A percentile compares a stretch with the other conserved stretches of the same genome.
phyloP scores from a whole-genome alignment of 2,797 vertebrate genomes.

The Orestias chungarensis region DNA sequence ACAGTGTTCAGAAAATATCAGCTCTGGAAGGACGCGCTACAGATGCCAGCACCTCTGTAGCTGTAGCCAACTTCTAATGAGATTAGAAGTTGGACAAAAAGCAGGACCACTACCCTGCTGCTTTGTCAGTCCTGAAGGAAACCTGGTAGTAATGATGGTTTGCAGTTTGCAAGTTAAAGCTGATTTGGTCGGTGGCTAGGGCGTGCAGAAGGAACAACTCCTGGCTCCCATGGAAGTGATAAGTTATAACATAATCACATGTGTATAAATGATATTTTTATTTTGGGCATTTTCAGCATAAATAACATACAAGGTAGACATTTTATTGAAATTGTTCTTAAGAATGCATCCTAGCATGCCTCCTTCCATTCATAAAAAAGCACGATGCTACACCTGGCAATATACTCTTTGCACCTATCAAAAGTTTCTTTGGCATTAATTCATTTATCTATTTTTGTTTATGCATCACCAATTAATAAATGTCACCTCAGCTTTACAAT shows the following conservation, averaged over 20 bases:
- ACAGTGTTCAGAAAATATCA: conserved; percentile 12
- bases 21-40: conserved; percentile 50
- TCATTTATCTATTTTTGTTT: neutral
- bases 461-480: neutral
- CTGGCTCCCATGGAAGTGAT: conserved; percentile 2
- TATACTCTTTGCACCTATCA: neutral
- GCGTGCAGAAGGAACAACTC: conserved; percentile 64
- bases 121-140: conserved; percentile 30
- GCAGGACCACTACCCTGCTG: conserved; percentile 30
- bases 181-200: conserved; percentile 38
- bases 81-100: conserved; percentile 67
- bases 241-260: conserved; percentile 27
- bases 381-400: neutral
- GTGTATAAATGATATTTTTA: conserved; percentile 32
- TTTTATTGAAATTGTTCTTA: neutral
- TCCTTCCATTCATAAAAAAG: neutral
- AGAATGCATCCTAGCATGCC: neutral
- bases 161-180: conserved; percentile 49
- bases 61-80: too few relatives aligned
- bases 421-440: neutral
- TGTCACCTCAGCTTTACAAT: neutral
- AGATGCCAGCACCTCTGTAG: conserved; percentile 42
- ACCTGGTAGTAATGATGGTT: conserved; percentile 55
- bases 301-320: neutral
- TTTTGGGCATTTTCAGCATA: conserved; percentile 1